Base-by-base conservation (phyloP, 35 echinoderm and acorn worm genomes). In the Eucidaris tribuloides region DNA sequence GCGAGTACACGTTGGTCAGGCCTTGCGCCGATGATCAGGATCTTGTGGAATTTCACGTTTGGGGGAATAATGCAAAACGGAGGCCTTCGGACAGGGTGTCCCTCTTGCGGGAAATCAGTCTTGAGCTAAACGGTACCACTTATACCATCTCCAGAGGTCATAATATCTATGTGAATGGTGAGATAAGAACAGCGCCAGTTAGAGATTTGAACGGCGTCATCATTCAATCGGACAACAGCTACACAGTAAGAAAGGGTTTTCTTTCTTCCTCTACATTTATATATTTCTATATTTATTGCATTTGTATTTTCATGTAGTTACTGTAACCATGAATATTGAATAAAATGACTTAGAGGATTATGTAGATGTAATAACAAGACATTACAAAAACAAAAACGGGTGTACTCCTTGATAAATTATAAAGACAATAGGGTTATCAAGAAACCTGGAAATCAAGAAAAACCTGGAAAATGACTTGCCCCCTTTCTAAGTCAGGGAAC, bases 1-100 rank as follows among this genome's bases (percentile, higher is more conserved):
- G 89, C 30, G 77, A 80, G 28, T 92, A 92, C 54, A 92, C 83
- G n/a, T 28, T 92, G n/a, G 84, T 86, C 4, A 74, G 48, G 42
- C 76, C 81, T 44, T 92, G 89, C 83, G 20, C 34, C 46, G 77
- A 79, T 79, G 78, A 46, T 58, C 38, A 24, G 1, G 33, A 46
- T 41, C 56, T 48, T 23, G 76, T 80, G 22, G 25, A 41, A 31
- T 72, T 86, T 45, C 45, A 72, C 7, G 46, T 92, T 23, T 76
- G 59, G 7, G 81, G 77, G 7, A 32, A 56, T 13, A 92, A 92
- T 43, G 58, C 82, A 25, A 92, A 92, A 64, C 49, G 57, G 11
- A 76, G 86, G 18, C 83, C 89, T 17, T 52, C 46, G 34, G 89
- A 85, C 46, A 76, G 50, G 42, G 89, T 92, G 17, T 35, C 68